A percentile compares a stretch with the other conserved stretches of the same genome.
phyloP scores from a whole-genome alignment of 2,113 vertebrate genomes.

The Lepidothrix coronata region DNA sequence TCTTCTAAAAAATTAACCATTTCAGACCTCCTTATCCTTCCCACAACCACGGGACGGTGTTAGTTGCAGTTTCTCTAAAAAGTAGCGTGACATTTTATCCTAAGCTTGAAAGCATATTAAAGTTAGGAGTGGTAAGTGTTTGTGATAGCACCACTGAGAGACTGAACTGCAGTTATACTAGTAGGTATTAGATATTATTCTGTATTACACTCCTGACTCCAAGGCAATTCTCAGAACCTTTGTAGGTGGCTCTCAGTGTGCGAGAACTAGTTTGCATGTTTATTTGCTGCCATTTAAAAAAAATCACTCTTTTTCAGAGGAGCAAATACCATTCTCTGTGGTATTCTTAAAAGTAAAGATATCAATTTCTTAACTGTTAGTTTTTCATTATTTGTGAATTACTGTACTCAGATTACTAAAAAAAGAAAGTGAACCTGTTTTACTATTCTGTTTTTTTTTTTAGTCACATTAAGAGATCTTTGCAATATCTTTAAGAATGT shows the following conservation, averaged over 20 bases:
- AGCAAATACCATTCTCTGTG: background rate
- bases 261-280: background rate
- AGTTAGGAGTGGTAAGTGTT: background rate
- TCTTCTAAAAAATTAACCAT: background rate
- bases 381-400: background rate
- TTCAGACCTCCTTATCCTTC: background rate
- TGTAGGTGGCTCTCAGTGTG: background rate
- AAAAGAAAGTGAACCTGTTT: background rate
- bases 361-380: background rate
- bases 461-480: background rate
- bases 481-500: background rate
- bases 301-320: background rate
- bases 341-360: background rate
- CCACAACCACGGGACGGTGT: background rate
- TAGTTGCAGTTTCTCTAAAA: background rate
- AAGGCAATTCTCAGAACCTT: background rate
- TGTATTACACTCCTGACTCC: background rate
- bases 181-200: background rate
- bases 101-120: background rate
- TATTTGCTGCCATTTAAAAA: background rate
- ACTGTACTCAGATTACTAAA: background rate
- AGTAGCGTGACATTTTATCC: background rate
- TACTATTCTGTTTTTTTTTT: background rate
- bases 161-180: background rate
- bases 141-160: background rate